Evolutionary conservation across 2,888 invertebrate genomes (phyloP).

Genomic region (Nemotelus nigrinus): DNA sequence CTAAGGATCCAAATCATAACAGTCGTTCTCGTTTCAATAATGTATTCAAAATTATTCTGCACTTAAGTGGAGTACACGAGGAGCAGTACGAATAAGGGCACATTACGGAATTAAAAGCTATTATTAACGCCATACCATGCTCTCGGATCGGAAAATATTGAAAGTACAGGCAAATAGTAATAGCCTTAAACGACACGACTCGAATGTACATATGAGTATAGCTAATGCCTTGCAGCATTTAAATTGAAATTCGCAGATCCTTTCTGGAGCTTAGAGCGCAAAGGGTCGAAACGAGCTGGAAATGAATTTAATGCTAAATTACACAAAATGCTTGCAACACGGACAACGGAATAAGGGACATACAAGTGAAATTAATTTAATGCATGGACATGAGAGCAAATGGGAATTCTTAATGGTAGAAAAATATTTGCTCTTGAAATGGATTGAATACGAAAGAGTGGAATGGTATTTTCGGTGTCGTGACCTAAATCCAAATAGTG

Average conservation of each 20-base stretch:
- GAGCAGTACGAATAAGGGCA: conserved; percentile 1
- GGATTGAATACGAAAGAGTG: neutral
- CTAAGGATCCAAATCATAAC: too few relatives aligned
- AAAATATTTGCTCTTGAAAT: conserved; percentile 31
- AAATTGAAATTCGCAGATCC: conserved; percentile 8
- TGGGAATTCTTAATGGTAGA: conserved; percentile 12
- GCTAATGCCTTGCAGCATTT: neutral
- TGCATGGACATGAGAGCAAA: conserved; percentile 19
- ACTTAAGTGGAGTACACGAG: neutral
- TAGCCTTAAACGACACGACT: neutral
- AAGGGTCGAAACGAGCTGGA: neutral
- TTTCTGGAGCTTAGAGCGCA: neutral
- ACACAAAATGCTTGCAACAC: conserved; percentile 6
- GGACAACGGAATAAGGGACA: neutral
- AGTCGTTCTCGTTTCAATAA: neutral
- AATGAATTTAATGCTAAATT: conserved; percentile 22
- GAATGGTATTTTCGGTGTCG: neutral
- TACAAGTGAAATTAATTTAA: conserved; percentile 1
- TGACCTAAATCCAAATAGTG: too few relatives aligned
- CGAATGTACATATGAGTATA: neutral
- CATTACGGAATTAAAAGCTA: conserved; percentile 13
- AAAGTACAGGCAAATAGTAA: conserved; percentile 5
- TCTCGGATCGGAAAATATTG: neutral
- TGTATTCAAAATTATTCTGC: conserved; percentile 22
- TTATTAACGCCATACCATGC: conserved; percentile 8